Conservation (phyloP, 2,113 vertebrate genomes). For the Myotis davidii region DNA sequence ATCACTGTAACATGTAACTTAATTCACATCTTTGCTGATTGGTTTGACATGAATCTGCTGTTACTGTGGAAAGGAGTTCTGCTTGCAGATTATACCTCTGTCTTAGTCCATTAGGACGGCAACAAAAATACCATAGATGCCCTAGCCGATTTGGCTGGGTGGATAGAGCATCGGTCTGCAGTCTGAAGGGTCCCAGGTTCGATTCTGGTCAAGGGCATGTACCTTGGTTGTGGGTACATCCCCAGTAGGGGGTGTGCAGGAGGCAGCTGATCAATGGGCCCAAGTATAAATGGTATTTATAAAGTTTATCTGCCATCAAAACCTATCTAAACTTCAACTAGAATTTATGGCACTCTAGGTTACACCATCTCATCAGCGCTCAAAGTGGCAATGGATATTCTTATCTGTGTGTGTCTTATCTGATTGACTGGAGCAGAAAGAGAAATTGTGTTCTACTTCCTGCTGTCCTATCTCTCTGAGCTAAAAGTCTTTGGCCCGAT, state of each 20-base stretch:
- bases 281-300: constrained; percentile 63
- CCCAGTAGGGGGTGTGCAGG: no score
- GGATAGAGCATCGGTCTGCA: no score
- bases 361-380: constrained; percentile 34
- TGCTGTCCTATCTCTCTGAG: constrained; percentile 57
- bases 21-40: constrained; percentile 35
- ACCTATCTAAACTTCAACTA: constrained; percentile 61
- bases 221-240: no score
- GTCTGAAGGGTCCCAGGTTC: no score
- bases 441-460: constrained; percentile 62
- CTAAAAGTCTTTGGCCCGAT: constrained; percentile 23
- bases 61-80: not conserved
- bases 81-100: no score
- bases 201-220: no score
- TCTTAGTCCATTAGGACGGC: no score
- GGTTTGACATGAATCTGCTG: not conserved
- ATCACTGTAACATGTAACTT: not conserved
- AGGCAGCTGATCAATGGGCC: no score
- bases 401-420: constrained; percentile 75
- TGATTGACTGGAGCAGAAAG: constrained; percentile 51
- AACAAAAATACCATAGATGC: no score
- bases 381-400: not conserved
- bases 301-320: constrained; percentile 71
- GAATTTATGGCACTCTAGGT: constrained; percentile 44
- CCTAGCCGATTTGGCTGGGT: no score